Evolutionary conservation across 2,888 invertebrate genomes (phyloP), one percentile per base, ranked within the genome.

Genomic region (Leptopilina myrica): DNA sequence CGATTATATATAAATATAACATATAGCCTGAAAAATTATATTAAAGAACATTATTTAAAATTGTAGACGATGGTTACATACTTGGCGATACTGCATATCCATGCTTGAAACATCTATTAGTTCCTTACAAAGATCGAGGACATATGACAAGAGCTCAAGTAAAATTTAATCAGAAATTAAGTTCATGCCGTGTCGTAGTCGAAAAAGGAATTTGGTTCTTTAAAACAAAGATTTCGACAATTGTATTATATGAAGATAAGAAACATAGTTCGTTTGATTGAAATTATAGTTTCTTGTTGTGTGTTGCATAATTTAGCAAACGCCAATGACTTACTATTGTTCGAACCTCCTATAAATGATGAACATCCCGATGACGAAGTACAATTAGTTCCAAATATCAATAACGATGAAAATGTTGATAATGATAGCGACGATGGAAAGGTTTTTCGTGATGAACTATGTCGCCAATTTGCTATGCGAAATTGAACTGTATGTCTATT

Each of bases 91-190:
- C 73, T 14, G 84, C 79, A 4, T 84, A 84, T 64, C 62, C 62
- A 0, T 59, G 81, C 15, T 79, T 83, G 14, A 79, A 81, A 12
- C 64, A 82, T 73, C 56, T 83, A 4, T 76, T 83, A 20, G 80
- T 82, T 5, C 83, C 84, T 14, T 82, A 81, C 40, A 64, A 62
- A 20, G 81, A 84, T 56, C 79, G 83, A 73, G 81, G 83, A 0
- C 81, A 82, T 53, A 69, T 83, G 14, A 73, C 53, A 0, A 65
- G 73, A 12, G 76, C 69, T 1, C 78, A 84, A 80, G 67, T 40
- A 8, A 79, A 80, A 56, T 85, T 78, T 59, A 83, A 85, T 73
- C 59, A 15, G n/a, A 67, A 49, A 5, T 49, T 80, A 12, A 82
- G 80, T 12, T 76, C 78, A 11, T 76, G 79, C 53, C 64, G 81